Evolutionary conservation across 2,888 invertebrate genomes (phyloP).

Genomic region (Drosophila nr. fundita): DNA sequence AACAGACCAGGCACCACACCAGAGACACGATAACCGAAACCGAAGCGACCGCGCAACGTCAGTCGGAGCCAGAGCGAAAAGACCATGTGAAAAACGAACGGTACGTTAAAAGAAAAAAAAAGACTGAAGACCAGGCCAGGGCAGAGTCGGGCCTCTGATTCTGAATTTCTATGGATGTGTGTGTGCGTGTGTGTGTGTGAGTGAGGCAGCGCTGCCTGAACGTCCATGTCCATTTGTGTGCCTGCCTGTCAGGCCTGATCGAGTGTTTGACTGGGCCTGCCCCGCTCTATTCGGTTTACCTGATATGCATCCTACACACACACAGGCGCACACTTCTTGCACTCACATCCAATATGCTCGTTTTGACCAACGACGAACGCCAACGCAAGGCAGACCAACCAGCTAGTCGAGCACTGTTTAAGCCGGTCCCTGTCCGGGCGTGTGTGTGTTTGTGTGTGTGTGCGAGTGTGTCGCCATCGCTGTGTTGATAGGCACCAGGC

Average conservation of each 20-base stretch:
- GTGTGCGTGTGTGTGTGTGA: slow-evolving; percentile 24
- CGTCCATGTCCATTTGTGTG: slow-evolving; percentile 55
- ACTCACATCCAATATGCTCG: slow-evolving; percentile 6
- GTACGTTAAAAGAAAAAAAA: slow-evolving; percentile 52
- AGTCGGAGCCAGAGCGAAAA: slow-evolving; percentile 44
- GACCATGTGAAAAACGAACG: slow-evolving; percentile 66
- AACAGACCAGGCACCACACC: slow-evolving; percentile 6
- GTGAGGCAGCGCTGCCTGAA: slow-evolving; percentile 43
- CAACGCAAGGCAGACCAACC: slow-evolving; percentile 58
- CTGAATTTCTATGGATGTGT: slow-evolving; percentile 8
- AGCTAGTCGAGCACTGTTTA: slow-evolving; percentile 43
- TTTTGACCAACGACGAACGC: slow-evolving; percentile 44
- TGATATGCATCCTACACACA: slow-evolving; percentile 36
- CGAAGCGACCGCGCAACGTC: slow-evolving; percentile 51
- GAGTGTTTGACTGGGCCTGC: slow-evolving; percentile 43
- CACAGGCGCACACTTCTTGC: not conserved
- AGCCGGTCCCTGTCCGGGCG: slow-evolving; percentile 43
- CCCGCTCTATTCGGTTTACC: slow-evolving; percentile 49
- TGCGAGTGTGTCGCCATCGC: slow-evolving; percentile 54
- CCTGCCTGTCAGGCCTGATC: slow-evolving; percentile 50
- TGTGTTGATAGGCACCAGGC: slow-evolving; percentile 38
- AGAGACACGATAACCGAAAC: slow-evolving; percentile 52
- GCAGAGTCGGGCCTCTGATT: slow-evolving; percentile 36
- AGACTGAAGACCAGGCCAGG: slow-evolving; percentile 43
- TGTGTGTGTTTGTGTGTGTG: slow-evolving; percentile 7